These are phyloP conservation scores for Nasua narica DNA, from an alignment of 2,797 vertebrate genomes.

Conservation along the genomic window DNA sequence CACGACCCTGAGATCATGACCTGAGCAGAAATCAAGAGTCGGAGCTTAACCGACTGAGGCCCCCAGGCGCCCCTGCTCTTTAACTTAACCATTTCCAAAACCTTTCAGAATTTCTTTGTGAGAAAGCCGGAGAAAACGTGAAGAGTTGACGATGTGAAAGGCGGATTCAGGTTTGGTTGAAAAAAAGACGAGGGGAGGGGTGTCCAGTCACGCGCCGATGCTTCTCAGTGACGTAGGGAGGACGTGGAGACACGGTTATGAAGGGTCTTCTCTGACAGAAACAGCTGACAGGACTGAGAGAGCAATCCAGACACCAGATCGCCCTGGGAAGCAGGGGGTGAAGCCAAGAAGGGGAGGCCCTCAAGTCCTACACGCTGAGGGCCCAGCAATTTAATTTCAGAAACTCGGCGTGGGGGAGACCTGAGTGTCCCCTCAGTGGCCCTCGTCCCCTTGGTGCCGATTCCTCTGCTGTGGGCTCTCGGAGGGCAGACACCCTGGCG, in stretches of 20 bases:
- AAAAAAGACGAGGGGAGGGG: background rate
- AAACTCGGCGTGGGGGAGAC: background rate
- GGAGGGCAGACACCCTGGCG: background rate
- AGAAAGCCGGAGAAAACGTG: background rate
- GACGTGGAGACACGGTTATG: no score
- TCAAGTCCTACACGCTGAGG: background rate
- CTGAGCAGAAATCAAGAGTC: background rate
- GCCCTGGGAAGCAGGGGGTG: background rate
- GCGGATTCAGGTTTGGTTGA: background rate
- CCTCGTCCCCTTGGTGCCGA: background rate
- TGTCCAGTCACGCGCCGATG: fast-evolving
- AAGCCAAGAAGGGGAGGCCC: background rate
- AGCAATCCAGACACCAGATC: background rate
- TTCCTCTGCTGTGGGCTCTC: background rate
- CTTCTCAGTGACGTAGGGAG: background rate
- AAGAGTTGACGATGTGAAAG: background rate
- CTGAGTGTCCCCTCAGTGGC: background rate
- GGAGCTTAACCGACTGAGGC: background rate
- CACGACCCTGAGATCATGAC: background rate
- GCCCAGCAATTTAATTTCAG: background rate
- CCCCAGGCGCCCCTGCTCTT: background rate
- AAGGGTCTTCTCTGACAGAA: background rate
- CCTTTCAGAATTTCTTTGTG: background rate
- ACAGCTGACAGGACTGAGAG: background rate
- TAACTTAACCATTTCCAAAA: background rate